Evolutionary conservation across 2,888 invertebrate species (phyloP).

Genomic region (Sinhomidia bicolor): DNA sequence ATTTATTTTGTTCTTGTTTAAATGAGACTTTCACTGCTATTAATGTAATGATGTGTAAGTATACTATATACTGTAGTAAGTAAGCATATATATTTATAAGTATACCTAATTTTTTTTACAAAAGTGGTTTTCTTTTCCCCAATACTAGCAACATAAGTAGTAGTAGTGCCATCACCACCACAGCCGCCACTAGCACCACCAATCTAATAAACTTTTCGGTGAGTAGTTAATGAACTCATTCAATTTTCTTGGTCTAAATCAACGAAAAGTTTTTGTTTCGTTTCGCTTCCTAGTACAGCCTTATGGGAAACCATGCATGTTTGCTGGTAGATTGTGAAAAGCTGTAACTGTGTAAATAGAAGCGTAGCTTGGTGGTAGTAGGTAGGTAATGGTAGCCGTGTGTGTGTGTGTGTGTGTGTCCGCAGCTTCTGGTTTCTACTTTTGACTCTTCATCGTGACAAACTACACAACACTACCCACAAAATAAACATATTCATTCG

Average conservation of each 20-base stretch:
- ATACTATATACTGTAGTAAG: too few relatives aligned
- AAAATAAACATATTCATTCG: conserved; percentile 55
- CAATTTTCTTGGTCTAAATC: conserved; percentile 67
- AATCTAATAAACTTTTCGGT: conserved; percentile 67
- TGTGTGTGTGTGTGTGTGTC: too few relatives aligned
- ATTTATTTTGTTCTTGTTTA: too few relatives aligned
- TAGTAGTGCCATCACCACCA: not conserved
- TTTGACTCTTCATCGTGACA: conserved; percentile 42
- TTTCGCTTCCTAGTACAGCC: not conserved
- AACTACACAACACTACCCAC: conserved; percentile 14
- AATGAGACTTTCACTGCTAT: too few relatives aligned
- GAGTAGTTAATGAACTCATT: conserved; percentile 69
- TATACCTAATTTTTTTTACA: too few relatives aligned
- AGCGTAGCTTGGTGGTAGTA: too few relatives aligned
- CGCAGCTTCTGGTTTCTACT: not conserved
- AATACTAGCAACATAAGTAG: not conserved
- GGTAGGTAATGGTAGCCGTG: not conserved
- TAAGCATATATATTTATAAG: too few relatives aligned
- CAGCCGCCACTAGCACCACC: conserved; percentile 32
- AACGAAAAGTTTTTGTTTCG: conserved; percentile 57
- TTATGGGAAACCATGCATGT: conserved; percentile 37
- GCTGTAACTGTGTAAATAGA: too few relatives aligned
- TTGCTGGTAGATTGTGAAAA: conserved; percentile 17
- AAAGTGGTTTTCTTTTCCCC: not conserved
- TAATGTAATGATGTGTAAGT: too few relatives aligned